Conservation (phyloP, 1,140 invertebrate species). For the honey bee (Apis mellifera) region DNA sequence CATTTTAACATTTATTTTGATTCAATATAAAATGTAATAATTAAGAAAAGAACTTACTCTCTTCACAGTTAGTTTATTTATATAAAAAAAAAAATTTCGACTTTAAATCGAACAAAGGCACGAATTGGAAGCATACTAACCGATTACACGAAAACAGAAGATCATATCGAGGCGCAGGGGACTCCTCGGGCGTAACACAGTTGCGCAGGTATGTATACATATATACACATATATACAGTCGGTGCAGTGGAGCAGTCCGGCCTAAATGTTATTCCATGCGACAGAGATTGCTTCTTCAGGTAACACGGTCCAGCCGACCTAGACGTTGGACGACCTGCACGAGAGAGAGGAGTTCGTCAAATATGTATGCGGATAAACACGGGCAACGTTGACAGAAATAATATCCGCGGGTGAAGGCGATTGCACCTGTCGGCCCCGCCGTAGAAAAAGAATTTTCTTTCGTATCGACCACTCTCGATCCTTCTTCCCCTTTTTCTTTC, state of each 20-base stretch:
- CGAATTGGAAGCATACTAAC: background rate
- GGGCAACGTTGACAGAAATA: conserved; percentile 66
- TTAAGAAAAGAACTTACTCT: too few species aligned
- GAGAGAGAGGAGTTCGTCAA: conserved; percentile 62
- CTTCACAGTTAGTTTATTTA: too few species aligned
- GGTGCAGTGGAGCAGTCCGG: conserved; percentile 20
- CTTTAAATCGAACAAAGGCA: background rate
- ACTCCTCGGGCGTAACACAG: background rate
- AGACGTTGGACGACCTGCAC: conserved; percentile 30
- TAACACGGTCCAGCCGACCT: conserved; percentile 40
- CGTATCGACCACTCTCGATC: background rate
- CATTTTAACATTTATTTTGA: too few species aligned
- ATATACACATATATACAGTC: background rate
- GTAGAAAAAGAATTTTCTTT: conserved; percentile 27
- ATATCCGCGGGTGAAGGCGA: conserved; percentile 63
- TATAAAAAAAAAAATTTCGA: too few species aligned
- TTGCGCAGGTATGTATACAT: background rate
- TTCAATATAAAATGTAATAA: too few species aligned
- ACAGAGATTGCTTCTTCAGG: conserved; percentile 62
- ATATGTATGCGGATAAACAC: conserved; percentile 69
- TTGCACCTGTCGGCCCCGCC: conserved; percentile 47
- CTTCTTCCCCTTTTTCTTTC: too few species aligned
- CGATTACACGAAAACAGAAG: background rate
- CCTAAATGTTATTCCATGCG: conserved; percentile 67
- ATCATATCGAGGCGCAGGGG: background rate